These are phyloP conservation scores for Ichneumon xanthorius DNA, from an alignment of 2,888 invertebrate species.

Conservation along the genomic window DNA sequence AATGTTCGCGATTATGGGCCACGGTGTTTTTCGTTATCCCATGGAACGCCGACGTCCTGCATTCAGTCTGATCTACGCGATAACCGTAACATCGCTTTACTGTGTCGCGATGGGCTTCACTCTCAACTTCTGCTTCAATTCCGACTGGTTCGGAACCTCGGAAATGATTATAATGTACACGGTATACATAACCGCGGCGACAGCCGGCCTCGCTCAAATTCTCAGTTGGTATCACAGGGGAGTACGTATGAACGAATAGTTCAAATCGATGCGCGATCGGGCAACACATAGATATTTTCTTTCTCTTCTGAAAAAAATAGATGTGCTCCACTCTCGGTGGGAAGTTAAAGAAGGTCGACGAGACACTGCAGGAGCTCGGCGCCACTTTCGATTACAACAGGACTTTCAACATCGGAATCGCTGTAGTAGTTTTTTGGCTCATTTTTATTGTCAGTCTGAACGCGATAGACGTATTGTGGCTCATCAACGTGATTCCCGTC, in stretches of 20 bases:
- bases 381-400: slow-evolving; percentile 17
- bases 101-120: not conserved
- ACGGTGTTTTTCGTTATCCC: slow-evolving; percentile 49
- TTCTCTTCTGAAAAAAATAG: slow-evolving; percentile 3
- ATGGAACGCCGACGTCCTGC: not conserved
- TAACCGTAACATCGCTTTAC: slow-evolving; percentile 8
- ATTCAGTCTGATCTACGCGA: slow-evolving; percentile 23
- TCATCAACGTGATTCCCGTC: not conserved
- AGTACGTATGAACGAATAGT: not conserved
- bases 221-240: slow-evolving; percentile 3
- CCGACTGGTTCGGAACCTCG: slow-evolving; percentile 9
- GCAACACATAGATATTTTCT: not conserved
- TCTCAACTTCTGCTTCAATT: slow-evolving; percentile 16
- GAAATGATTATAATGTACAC: slow-evolving; percentile 10
- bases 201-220: not conserved
- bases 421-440: slow-evolving; percentile 7
- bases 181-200: slow-evolving; percentile 8
- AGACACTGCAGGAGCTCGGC: slow-evolving; percentile 48
- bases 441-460: slow-evolving; percentile 1
- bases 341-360: slow-evolving; percentile 37
- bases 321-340: not conserved
- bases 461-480: slow-evolving; percentile 9
- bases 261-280: not conserved
- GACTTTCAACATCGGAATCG: not conserved
- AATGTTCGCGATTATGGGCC: slow-evolving; percentile 35